Conservation (phyloP, 2,113 vertebrate species). For the Tetraodon nigroviridis region DNA sequence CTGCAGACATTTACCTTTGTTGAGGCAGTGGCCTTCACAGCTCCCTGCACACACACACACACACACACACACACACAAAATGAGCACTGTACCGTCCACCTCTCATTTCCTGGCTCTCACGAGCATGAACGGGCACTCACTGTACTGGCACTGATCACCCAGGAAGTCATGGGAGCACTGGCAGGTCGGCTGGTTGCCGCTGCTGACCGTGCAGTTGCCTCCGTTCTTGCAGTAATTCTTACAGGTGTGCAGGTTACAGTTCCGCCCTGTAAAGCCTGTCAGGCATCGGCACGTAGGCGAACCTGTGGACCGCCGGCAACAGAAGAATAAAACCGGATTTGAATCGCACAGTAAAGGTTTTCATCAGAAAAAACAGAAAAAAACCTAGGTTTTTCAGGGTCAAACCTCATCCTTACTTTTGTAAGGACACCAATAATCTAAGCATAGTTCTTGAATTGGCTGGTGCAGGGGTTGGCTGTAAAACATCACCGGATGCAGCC, state of each 20-base stretch:
- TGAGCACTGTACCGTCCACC: neutral
- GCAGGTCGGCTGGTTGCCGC: constrained; percentile 92
- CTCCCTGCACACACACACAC: constrained; percentile 67
- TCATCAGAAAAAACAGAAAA: no score
- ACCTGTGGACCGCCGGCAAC: constrained; percentile 67
- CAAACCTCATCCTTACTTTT: no score
- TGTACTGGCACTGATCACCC: constrained; percentile 91
- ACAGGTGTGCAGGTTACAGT: constrained; percentile 87
- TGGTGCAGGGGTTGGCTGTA: no score
- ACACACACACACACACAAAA: neutral
- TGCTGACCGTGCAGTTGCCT: constrained; percentile 86
- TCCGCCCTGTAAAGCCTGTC: constrained; percentile 87
- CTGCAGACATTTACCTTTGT: constrained; percentile 84
- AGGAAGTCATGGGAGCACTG: constrained; percentile 78
- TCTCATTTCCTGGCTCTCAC: neutral
- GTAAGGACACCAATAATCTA: no score
- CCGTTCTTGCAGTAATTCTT: constrained; percentile 84
- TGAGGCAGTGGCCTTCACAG: constrained; percentile 84
- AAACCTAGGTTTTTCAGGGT: no score
- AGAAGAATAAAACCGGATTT: no score
- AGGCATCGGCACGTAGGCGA: constrained; percentile 92
- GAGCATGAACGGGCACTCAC: constrained; percentile 73
- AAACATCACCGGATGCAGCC: neutral
- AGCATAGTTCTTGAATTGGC: no score
- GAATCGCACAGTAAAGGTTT: no score